Evolutionary conservation across 2,113 vertebrate genomes (phyloP).

Genomic region (Capricornis sumatraensis): DNA sequence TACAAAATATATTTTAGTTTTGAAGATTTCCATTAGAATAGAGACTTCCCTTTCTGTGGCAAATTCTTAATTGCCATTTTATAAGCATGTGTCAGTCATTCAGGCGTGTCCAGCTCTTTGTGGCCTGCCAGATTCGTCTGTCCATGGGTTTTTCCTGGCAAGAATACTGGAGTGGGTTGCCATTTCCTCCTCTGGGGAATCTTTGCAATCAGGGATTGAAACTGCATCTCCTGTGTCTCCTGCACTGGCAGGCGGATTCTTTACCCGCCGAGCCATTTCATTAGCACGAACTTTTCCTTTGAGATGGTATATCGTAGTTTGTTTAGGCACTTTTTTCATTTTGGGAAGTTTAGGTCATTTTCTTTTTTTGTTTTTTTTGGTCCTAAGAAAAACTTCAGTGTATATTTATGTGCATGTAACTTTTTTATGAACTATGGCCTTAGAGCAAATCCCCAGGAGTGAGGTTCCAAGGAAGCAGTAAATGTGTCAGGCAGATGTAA

Average conservation of each 20-base stretch:
- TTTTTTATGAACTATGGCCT: neutral
- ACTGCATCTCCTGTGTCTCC: neutral
- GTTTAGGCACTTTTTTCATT: neutral
- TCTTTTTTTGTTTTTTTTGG: neutral
- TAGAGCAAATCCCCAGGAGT: neutral
- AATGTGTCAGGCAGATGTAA: neutral
- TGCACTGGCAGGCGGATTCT: neutral
- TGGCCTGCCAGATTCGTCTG: neutral
- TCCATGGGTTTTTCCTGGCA: neutral
- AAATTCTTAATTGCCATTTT: neutral
- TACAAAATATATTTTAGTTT: neutral
- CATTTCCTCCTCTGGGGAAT: neutral
- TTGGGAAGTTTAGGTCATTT: neutral
- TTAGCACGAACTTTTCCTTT: neutral
- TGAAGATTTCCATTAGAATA: neutral
- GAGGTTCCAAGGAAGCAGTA: neutral
- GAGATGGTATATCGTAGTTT: neutral
- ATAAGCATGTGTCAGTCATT: neutral
- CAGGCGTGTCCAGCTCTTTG: neutral
- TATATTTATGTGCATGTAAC: neutral
- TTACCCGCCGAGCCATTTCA: neutral
- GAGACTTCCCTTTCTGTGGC: neutral
- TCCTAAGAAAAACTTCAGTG: neutral
- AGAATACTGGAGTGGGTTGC: neutral
- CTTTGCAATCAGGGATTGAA: neutral